phyloP scores from a whole-genome alignment of 2,888 invertebrate species.

The Morpho deidamia region DNA sequence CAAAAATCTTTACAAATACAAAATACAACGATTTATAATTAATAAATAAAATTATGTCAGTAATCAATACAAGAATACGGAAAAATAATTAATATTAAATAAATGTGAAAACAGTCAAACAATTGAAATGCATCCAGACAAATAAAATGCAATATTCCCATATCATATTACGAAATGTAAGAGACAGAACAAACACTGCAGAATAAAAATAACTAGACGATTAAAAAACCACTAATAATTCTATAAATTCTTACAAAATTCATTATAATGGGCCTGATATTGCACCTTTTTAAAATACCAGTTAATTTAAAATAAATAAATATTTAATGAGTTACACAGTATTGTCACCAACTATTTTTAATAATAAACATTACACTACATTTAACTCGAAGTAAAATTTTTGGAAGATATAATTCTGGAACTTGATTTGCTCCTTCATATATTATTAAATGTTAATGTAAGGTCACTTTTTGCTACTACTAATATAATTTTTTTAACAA shows the following conservation, averaged over 20 bases:
- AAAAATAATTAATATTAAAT: conserved; percentile 4
- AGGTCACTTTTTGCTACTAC: conserved; percentile 37
- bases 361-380: conserved; percentile 11
- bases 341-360: not conserved
- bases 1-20: not conserved
- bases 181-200: not conserved
- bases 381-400: conserved; percentile 1
- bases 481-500: conserved; percentile 25
- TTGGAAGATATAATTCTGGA: conserved; percentile 15
- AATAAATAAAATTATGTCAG: conserved; percentile 2
- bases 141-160: conserved; percentile 25
- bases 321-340: too few relatives aligned
- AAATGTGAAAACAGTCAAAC: conserved; percentile 17
- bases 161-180: conserved; percentile 8
- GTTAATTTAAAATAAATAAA: too few relatives aligned
- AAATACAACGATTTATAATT: too few relatives aligned
- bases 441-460: conserved; percentile 24
- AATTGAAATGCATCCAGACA: conserved; percentile 24
- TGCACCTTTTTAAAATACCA: too few relatives aligned
- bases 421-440: conserved; percentile 17
- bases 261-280: not conserved
- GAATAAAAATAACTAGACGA: conserved; percentile 5
- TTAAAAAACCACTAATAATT: not conserved
- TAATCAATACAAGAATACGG: conserved; percentile 3
- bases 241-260: not conserved